Evolutionary conservation across 2,888 invertebrate genomes (phyloP), one percentile per base, ranked within the genome.

Genomic region (Athripsodes cinereus): DNA sequence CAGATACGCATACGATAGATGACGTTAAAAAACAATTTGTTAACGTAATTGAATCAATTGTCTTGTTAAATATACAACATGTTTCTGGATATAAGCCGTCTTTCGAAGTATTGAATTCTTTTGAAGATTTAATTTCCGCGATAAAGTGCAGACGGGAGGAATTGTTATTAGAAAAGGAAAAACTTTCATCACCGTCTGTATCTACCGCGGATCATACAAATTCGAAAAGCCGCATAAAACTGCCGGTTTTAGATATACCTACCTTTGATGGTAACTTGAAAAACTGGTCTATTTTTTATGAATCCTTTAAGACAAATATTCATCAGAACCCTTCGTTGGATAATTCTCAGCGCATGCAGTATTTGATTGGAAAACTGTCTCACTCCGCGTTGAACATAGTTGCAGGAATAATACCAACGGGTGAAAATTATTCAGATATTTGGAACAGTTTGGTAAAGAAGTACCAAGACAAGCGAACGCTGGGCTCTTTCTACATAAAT

Each of bases 271-370:
- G 50, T 22, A 22, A 21, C 13, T 3, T 50, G 2, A n/a, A 50
- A 22, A 50, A 50, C 13, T 50, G 22, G 50, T 3, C 20, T 5
- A 21, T 50, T 6, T 50, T 50, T 21, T 50, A 50, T 22, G 50
- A 50, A 22, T 50, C 50, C 2, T 50, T 50, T n/a, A 50, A 50
- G 22, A 22, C 50, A 8, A 50, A 50, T 22, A 50, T 50, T 2
- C 26, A 50, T 50, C 18, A 22, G 13, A 50, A 22, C 22, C 8
- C 21, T 8, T 22, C 50, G n/a, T n/a, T 50, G 13, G 21, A 21
- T n/a, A n/a, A 50, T 50, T 50, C 50, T 2, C 50, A 50, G 18
- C 21, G 50, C 2, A 50, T 50, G 50, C 50, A 50, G 16, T 50
- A 50, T 50, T 13, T 50, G 2, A 6, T 50, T 50, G 50, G 50